Conservation (phyloP, 1,140 invertebrate species). For the Penaeus vannamei region DNA sequence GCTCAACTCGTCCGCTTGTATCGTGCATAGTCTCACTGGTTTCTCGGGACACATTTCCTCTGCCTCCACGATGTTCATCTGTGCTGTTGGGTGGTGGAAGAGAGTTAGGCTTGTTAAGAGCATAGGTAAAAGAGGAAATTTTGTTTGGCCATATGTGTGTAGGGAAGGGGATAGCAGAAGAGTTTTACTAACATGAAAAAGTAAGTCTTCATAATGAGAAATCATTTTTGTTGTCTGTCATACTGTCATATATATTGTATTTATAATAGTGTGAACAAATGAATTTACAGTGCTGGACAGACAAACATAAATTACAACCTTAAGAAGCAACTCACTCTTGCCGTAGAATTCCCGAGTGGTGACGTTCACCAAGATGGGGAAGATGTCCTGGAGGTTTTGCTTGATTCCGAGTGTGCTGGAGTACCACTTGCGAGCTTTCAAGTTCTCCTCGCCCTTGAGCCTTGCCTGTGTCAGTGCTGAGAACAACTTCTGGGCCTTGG, state of each 20-base stretch:
- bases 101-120: not conserved
- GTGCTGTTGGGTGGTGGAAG: constrained; percentile 2
- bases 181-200: too few relatives aligned
- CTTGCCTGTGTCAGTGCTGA: constrained; percentile 41
- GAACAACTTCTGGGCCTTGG: constrained; percentile 38
- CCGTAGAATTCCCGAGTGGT: constrained; percentile 42
- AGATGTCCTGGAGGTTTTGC: constrained; percentile 26
- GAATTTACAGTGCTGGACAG: not conserved
- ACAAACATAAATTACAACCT: not conserved
- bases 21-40: constrained; percentile 36
- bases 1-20: constrained; percentile 38
- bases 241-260: too few relatives aligned
- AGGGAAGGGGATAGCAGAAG: too few relatives aligned
- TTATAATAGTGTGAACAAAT: not conserved
- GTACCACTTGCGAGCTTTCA: constrained; percentile 36
- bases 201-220: too few relatives aligned
- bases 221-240: too few relatives aligned
- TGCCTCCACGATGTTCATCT: constrained; percentile 44
- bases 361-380: constrained; percentile 20
- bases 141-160: too few relatives aligned
- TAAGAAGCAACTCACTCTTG: constrained; percentile 34
- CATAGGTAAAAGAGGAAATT: not conserved
- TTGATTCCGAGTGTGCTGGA: constrained; percentile 36
- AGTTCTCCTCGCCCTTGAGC: constrained; percentile 45
- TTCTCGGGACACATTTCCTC: constrained; percentile 40